These are phyloP conservation scores for Babyrousa celebensis DNA, from an alignment of 2,797 vertebrate species.

Conservation along the genomic window DNA sequence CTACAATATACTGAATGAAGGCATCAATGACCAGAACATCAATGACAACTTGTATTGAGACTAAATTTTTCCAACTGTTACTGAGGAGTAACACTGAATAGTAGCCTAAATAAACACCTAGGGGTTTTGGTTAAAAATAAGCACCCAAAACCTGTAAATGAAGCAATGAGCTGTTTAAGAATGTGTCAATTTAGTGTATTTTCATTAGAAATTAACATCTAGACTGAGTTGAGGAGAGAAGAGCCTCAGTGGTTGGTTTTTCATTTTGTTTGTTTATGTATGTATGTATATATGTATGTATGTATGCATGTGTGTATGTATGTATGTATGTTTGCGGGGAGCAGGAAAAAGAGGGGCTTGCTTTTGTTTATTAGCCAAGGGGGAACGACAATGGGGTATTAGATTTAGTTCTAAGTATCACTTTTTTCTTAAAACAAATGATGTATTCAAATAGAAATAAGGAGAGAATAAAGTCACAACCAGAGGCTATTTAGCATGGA, in stretches of 20 bases:
- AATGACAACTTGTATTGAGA: neutral
- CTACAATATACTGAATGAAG: neutral
- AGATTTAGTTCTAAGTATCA: neutral
- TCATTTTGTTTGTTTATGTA: neutral
- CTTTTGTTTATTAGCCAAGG: neutral
- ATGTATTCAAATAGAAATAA: neutral
- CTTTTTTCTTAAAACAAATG: conserved; percentile 10
- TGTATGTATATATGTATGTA: no score
- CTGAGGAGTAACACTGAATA: neutral
- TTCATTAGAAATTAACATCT: neutral
- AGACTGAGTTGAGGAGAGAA: neutral
- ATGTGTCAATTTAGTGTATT: neutral
- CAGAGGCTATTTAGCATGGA: neutral
- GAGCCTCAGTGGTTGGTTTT: neutral
- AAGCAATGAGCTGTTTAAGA: neutral
- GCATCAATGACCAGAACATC: neutral
- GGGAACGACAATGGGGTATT: neutral
- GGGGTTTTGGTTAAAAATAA: neutral
- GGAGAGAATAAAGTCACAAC: neutral
- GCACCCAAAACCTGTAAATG: neutral
- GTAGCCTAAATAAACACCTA: neutral
- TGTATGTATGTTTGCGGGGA: neutral
- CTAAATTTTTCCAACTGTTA: conserved; percentile 14
- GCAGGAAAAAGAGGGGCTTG: neutral
- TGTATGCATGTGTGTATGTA: neutral